Evolutionary conservation across 30 jellyfish, hydroid and myxozoan genomes (phyloP).

Genomic region (Aurelia coerulea): DNA sequence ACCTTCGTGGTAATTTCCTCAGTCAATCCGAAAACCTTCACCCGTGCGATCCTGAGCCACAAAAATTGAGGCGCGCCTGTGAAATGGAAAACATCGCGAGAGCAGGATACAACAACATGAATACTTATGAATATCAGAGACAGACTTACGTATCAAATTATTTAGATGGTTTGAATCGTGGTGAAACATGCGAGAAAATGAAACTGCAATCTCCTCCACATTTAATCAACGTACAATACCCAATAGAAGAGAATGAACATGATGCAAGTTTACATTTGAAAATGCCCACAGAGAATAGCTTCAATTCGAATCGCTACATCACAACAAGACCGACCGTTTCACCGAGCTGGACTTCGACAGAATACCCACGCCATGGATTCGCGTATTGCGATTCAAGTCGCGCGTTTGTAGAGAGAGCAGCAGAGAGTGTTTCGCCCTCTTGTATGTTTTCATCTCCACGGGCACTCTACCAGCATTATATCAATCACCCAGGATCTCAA

Average conservation of each 20-base stretch:
- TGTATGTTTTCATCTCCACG: conserved; percentile 48
- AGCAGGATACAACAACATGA: conserved; percentile 31
- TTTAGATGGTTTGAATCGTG: conserved; percentile 30
- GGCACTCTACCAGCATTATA: conserved; percentile 28
- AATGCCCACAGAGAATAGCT: conserved; percentile 5
- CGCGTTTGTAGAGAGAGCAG: conserved; percentile 10
- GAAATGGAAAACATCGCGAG: conserved; percentile 31
- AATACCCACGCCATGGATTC: conserved; percentile 45
- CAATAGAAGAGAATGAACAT: conserved; percentile 4
- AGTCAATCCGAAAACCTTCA: no score
- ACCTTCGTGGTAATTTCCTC: neutral
- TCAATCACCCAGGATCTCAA: conserved; percentile 43
- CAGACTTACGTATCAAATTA: conserved; percentile 43
- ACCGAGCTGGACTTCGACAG: conserved; percentile 33
- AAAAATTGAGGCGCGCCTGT: neutral
- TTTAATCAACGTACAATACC: neutral
- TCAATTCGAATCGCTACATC: conserved; percentile 2
- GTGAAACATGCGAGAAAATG: conserved; percentile 12
- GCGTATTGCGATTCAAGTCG: conserved; percentile 32
- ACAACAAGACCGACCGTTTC: neutral
- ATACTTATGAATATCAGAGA: conserved; percentile 28
- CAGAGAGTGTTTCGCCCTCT: conserved; percentile 21
- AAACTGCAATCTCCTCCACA: conserved; percentile 14
- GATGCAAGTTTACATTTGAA: neutral
- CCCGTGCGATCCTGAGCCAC: no score